Conservation (phyloP, 1,140 invertebrate species). For the Sinonovacula constricta region DNA sequence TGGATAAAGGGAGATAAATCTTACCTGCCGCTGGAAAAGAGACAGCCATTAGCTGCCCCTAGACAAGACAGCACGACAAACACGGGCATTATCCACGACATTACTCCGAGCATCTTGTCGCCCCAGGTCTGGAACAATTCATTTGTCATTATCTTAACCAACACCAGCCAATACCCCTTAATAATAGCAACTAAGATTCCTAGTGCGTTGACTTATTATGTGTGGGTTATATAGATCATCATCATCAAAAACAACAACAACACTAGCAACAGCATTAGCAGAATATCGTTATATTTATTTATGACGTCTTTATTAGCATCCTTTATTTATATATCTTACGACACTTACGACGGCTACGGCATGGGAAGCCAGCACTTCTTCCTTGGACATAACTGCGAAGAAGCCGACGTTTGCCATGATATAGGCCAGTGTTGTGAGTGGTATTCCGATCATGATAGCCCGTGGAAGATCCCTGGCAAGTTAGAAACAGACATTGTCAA, state of each 20-base stretch:
- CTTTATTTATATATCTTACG: too few species aligned
- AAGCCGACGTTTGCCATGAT: constrained; percentile 72
- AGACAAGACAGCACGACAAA: constrained; percentile 66
- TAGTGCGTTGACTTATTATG: too few species aligned
- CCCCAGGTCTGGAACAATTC: constrained; percentile 70
- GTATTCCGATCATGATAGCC: constrained; percentile 68
- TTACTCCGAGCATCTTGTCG: constrained; percentile 54
- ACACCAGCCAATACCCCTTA: too few species aligned
- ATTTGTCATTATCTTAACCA: too few species aligned
- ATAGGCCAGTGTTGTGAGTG: constrained; percentile 67
- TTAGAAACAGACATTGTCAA: too few species aligned
- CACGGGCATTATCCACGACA: constrained; percentile 64
- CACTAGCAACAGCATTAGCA: too few species aligned
- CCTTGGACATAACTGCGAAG: constrained; percentile 69
- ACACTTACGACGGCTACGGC: constrained; percentile 72
- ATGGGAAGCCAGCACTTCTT: constrained; percentile 64
- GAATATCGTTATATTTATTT: too few species aligned
- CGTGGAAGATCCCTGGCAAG: constrained; percentile 72
- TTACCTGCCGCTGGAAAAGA: constrained; percentile 62
- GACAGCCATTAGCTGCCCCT: constrained; percentile 66
- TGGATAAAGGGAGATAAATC: too few species aligned
- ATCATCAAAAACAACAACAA: too few species aligned
- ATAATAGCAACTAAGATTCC: too few species aligned
- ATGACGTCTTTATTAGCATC: too few species aligned
- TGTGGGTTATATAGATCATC: too few species aligned